These are phyloP conservation scores for Poecilia gillii DNA, from an alignment of 2,797 vertebrate genomes.

Conservation along the genomic window DNA sequence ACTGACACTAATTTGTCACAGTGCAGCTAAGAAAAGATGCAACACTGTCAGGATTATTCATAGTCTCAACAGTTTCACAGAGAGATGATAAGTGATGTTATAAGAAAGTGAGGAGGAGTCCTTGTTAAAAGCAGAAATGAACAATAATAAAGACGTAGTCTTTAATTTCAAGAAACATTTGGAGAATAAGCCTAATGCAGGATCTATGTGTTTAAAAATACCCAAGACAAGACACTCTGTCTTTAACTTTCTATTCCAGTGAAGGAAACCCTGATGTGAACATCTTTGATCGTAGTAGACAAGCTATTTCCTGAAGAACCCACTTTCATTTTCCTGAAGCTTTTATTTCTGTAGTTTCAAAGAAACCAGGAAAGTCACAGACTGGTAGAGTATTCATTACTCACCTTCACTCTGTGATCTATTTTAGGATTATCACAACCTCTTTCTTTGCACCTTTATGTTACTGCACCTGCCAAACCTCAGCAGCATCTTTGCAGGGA, in stretches of 20 bases:
- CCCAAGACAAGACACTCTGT: neutral
- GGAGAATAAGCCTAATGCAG: neutral
- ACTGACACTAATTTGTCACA: neutral
- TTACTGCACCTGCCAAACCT: neutral
- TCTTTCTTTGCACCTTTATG: neutral
- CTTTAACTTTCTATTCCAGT: neutral
- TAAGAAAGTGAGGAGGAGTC: neutral
- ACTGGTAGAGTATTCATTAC: neutral
- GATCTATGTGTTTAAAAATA: neutral
- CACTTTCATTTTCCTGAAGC: neutral
- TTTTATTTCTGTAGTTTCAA: neutral
- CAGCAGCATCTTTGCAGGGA: neutral
- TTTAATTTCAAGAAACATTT: neutral
- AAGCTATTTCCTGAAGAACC: neutral
- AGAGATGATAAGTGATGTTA: neutral
- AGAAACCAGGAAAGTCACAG: neutral
- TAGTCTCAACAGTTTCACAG: neutral
- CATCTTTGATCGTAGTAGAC: neutral
- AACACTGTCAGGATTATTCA: neutral
- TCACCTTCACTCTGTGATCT: neutral
- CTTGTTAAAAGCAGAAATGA: neutral
- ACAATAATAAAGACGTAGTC: neutral
- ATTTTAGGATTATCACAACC: neutral
- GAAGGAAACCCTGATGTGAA: neutral
- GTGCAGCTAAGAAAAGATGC: neutral